Evolutionary conservation across 2,113 vertebrate genomes (phyloP).

Genomic region (Erinaceus europaeus): DNA sequence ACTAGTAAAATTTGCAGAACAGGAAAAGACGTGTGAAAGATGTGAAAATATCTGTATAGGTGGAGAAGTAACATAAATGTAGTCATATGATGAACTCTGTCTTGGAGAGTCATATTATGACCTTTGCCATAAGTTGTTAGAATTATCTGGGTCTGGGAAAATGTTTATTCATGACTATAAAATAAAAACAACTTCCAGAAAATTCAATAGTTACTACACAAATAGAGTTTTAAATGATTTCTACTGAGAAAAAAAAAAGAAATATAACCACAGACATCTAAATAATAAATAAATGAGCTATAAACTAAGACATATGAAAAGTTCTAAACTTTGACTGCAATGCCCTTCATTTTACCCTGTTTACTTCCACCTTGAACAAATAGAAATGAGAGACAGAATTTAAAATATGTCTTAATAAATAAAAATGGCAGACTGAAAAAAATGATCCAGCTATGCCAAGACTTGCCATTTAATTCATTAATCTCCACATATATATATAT

Average conservation of each 20-base stretch:
- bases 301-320: neutral
- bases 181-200: neutral
- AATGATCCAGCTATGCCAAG: too few relatives aligned
- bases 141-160: neutral
- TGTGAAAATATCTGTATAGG: neutral
- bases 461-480: too few relatives aligned
- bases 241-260: neutral
- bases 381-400: neutral
- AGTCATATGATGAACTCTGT: neutral
- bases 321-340: neutral
- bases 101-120: slow-evolving; percentile 12
- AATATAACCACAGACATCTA: neutral
- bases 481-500: too few relatives aligned
- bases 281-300: neutral
- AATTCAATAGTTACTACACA: slow-evolving; percentile 1
- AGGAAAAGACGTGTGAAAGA: neutral
- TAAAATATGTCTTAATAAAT: neutral
- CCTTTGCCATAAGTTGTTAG: neutral
- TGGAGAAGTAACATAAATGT: slow-evolving; percentile 22
- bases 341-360: neutral
- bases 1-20: neutral
- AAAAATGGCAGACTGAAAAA: too few relatives aligned
- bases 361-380: neutral
- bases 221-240: too few relatives aligned
- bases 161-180: neutral